Percentiles rank a stretch among this genome's conserved stretches.
Conservation (phyloP, 1,140 invertebrate species). For the Drosophila subpulchrella region DNA sequence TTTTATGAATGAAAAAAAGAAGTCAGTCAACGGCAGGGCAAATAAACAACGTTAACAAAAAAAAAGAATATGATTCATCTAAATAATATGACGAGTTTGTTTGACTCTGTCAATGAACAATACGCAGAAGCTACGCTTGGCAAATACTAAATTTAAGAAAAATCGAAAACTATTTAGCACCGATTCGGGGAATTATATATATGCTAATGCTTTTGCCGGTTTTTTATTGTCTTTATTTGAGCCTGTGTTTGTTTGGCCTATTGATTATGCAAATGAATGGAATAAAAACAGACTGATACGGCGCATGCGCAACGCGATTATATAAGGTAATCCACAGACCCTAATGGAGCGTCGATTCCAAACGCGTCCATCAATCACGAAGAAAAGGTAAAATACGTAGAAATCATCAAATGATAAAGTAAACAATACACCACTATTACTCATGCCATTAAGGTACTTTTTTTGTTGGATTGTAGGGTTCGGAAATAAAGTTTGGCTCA, state of each 20-base stretch:
- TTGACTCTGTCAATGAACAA: conserved; percentile 40
- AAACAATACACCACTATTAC: conserved; percentile 55
- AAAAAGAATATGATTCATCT: conserved; percentile 65
- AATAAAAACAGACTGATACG: conserved; percentile 32
- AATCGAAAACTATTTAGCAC: conserved; percentile 60
- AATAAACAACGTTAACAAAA: conserved; percentile 47
- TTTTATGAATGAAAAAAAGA: conserved; percentile 68
- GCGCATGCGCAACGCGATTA: conserved; percentile 68
- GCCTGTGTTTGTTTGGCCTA: conserved; percentile 32
- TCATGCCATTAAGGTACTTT: conserved; percentile 45
- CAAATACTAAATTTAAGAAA: conserved; percentile 21
- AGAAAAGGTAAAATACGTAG: conserved; percentile 31
- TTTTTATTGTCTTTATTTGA: conserved; percentile 27
- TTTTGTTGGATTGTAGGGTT: conserved; percentile 12
- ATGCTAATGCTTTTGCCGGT: conserved; percentile 41
- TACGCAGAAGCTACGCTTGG: conserved; percentile 32
- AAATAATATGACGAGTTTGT: conserved; percentile 53
- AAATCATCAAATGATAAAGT: conserved; percentile 42
- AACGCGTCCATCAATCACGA: conserved; percentile 48
- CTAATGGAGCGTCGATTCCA: conserved; percentile 40
- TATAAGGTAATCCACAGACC: conserved; percentile 47
- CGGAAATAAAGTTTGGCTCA: conserved; percentile 25
- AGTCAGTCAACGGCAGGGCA: conserved; percentile 6
- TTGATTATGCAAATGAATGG: conserved; percentile 64
- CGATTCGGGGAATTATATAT: conserved; percentile 45